Base-by-base conservation (phyloP, 2,797 vertebrate genomes). In the Protosalanx chinensis region DNA sequence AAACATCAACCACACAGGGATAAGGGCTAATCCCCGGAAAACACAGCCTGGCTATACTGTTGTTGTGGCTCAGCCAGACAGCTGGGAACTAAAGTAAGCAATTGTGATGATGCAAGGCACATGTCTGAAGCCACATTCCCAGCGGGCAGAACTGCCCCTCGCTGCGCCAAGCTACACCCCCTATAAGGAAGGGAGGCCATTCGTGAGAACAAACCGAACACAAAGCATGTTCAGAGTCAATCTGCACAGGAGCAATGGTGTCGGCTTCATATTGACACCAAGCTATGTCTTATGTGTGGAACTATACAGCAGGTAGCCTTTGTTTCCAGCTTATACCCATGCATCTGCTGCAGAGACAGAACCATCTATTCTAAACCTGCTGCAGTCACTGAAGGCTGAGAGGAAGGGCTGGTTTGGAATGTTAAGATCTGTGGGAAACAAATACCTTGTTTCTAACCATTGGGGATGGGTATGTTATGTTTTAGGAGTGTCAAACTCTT, bases 141-240 rank as follows among this genome's bases (percentile, higher is more conserved):
- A 5, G 53, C 53, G 67, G 32, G 67, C 53, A 33, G 37, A 41
- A 18, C 63, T 30, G 20, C 23, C 29, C 49, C 64, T 30, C 37
- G 2, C n/a, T 51, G 37, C 29, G 1, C 30, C 6, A 51, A 67
- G 23, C 23, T 46, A 29, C 64, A 53, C 29, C 46, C 64, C 46
- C 6, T 67, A 29, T 20, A 67, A 16, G 46, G 27, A 23, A 10
- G 12, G 30, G 23, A 27, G 18, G 4, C 29, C 32, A 35, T 12
- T 33, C 46, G 13, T 64, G 23, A 37, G 32, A 59, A 57, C 70
- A 65, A 65, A 57, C 70, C 70, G 58, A 65, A 57, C 70, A 63
- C 29, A 18, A 63, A 41, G 16, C 37, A n/a, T 33, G 61, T 32
- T 12, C 10, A 35, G 10, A 41, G 27, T 33, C 33, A 1, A 18